Evolutionary conservation across 1,140 invertebrate genomes (phyloP).

Genomic region (Semibalanus balanoides): DNA sequence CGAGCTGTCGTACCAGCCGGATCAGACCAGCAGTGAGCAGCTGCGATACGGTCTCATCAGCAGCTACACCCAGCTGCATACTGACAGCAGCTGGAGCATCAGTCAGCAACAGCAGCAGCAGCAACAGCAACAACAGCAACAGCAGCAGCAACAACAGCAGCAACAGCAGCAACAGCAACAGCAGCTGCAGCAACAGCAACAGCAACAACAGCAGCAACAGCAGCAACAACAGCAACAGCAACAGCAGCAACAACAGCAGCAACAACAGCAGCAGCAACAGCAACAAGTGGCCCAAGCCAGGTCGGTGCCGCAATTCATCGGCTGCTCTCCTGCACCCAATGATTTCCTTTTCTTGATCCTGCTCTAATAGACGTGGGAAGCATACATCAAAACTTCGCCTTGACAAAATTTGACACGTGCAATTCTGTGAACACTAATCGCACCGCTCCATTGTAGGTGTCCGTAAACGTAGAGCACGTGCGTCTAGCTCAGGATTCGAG

Average conservation of each 20-base stretch:
- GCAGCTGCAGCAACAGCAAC: conserved; percentile 14
- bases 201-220: conserved; percentile 11
- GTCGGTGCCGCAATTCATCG: conserved; percentile 12
- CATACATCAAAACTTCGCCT: no score
- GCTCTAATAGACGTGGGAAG: no score
- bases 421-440: no score
- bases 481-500: no score
- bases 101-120: conserved; percentile 11
- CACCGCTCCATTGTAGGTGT: no score
- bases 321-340: no score
- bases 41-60: background rate
- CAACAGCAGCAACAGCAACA: conserved; percentile 12
- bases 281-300: conserved; percentile 8
- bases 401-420: no score
- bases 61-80: conserved; percentile 5
- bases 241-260: conserved; percentile 13
- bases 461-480: no score
- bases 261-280: conserved; percentile 12
- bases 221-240: conserved; percentile 13
- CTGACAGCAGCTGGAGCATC: conserved; percentile 12
- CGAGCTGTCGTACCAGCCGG: conserved; percentile 5
- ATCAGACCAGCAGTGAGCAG: conserved; percentile 4
- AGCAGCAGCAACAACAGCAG: conserved; percentile 13
- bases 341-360: no score
- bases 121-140: conserved; percentile 13